Evolutionary conservation across 2,113 vertebrate species (phyloP), one percentile per base, ranked within the genome.

Genomic region (Aplodontia rufa): DNA sequence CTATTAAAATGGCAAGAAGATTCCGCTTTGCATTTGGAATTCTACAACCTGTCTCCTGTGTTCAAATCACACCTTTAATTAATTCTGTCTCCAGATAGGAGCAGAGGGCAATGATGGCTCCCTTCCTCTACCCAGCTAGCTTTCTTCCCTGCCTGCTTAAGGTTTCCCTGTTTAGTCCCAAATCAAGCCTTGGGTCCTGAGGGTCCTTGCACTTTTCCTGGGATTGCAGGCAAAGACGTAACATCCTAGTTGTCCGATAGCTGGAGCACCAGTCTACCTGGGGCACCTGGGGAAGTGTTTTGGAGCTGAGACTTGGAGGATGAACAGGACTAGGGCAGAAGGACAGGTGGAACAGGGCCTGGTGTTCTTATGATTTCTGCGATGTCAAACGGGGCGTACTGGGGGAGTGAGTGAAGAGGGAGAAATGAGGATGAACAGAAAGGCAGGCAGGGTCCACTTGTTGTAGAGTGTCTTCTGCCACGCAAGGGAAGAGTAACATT

Each of bases 151-250:
- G 51, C 14, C 47, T 68, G 53, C 75, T 68, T 78, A 32, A 30
- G 35, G 12, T 81, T 49, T 42, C 40, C 49, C 11, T 71, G 62
- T 58, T 53, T 62, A 47, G 12, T 83, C 11, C 89, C 28, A 84
- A 81, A 8, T 2, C 19, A 78, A 45, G 8, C 35, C 37, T 71
- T 14, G 32, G 51, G 22, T 62, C 17, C 19, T 64, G 51, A 62
- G 64, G 89, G 53, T 37, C 66, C 74, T 91, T n/a, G 69, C 19
- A 69, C 37, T 88, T 81, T 74, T 6, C 86, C 53, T 81, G 53
- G 49, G 1, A 14, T 45, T 53, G 47, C 90, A 13, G 51, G 17
- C 53, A 86, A 86, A 76, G 3, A 14, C 40, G 14, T 49, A 58
- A 19, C 3, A 8, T 75, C 19, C 79, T 32, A 1, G 66, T 20